These are phyloP conservation scores for Helicoverpa armigera DNA, from an alignment of 1,140 invertebrate species.

Conservation along the genomic window DNA sequence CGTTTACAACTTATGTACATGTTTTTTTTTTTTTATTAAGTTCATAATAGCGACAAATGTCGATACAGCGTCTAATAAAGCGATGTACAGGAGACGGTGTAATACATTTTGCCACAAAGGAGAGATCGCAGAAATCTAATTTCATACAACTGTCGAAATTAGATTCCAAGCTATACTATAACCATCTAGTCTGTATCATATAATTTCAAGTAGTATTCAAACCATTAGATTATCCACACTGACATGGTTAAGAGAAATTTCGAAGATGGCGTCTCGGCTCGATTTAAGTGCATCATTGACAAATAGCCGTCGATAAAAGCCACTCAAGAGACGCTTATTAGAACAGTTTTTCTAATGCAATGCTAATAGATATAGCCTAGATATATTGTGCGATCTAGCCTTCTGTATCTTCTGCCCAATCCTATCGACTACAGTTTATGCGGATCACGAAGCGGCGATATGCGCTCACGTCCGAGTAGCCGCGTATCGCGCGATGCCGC, in stretches of 20 bases:
- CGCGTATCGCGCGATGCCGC: neutral
- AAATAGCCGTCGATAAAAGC: too few species aligned
- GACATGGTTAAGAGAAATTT: too few species aligned
- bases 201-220: too few species aligned
- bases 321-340: too few species aligned
- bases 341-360: too few species aligned
- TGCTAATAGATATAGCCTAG: neutral
- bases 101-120: neutral
- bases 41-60: neutral
- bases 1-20: too few species aligned
- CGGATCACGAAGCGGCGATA: conserved; percentile 43
- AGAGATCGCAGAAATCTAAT: neutral
- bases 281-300: too few species aligned
- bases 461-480: conserved; percentile 41
- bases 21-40: neutral
- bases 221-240: too few species aligned
- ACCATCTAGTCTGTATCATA: too few species aligned
- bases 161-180: neutral
- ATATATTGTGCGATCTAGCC: neutral
- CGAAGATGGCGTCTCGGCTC: too few species aligned
- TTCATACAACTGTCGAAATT: neutral
- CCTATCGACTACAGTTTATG: neutral
- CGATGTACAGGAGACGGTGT: conserved; percentile 1
- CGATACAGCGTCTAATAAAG: neutral
- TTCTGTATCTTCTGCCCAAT: neutral